Conservation (phyloP, 2,888 invertebrate species). For the Cotesia congregata region DNA sequence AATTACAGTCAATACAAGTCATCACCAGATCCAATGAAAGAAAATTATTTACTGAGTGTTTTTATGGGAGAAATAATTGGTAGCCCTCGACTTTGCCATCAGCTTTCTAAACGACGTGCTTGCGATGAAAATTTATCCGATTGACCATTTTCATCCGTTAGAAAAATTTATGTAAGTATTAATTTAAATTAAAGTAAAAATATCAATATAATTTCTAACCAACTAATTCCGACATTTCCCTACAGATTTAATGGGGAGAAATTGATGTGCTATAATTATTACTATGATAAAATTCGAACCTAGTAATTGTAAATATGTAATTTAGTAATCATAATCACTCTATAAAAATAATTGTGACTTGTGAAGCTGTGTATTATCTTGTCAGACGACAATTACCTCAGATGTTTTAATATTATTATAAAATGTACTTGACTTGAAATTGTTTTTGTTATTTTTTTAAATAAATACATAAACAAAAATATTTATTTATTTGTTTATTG, state of each 20-base stretch:
- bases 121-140: conserved; percentile 67
- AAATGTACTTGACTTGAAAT: neutral
- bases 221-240: neutral
- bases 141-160: neutral
- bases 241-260: neutral
- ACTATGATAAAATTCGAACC: neutral
- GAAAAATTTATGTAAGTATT: neutral
- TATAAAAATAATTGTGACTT: neutral
- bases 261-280: neutral
- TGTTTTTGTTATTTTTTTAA: neutral
- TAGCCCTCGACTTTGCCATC: conserved; percentile 84
- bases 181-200: neutral
- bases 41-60: conserved; percentile 87
- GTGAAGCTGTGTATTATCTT: neutral
- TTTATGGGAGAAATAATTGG: conserved; percentile 89
- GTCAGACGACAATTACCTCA: neutral
- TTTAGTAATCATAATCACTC: neutral
- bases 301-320: neutral
- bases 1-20: conserved; percentile 81
- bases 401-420: conserved; percentile 16
- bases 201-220: neutral
- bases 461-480: neutral
- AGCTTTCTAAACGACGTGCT: conserved; percentile 80
- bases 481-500: neutral
- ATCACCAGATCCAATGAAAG: conserved; percentile 77